Percentiles rank a stretch among this genome's conserved stretches.
Evolutionary conservation across 2,797 vertebrate species (phyloP).

Genomic region (Erithacus rubecula): DNA sequence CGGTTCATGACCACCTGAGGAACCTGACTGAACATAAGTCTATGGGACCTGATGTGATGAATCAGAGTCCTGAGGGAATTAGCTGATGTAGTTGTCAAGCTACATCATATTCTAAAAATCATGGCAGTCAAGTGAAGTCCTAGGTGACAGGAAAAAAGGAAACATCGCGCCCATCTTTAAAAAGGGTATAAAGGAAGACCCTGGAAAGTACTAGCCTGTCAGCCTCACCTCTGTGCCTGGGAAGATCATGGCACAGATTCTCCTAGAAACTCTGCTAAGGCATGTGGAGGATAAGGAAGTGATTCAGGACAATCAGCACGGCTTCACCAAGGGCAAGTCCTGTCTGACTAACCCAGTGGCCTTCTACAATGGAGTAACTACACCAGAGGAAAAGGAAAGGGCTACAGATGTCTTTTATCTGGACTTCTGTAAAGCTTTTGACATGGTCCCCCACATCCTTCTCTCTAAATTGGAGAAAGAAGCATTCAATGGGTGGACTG

Average conservation of each 20-base stretch:
- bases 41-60: neutral
- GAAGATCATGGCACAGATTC: neutral
- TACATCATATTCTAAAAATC: neutral
- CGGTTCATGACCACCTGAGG: neutral
- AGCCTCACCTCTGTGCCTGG: neutral
- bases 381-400: neutral
- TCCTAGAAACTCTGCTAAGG: neutral
- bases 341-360: neutral
- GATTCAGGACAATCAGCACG: neutral
- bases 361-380: neutral
- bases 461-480: neutral
- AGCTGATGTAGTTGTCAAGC: neutral
- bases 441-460: neutral
- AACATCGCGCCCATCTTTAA: neutral
- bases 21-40: neutral
- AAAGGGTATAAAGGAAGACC: neutral
- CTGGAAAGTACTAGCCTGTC: neutral
- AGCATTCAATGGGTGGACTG: neutral
- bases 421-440: neutral
- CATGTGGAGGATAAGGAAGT: neutral
- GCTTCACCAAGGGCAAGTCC: neutral
- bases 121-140: neutral
- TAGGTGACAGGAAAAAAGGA: neutral
- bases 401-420: neutral
- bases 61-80: neutral